These are phyloP conservation scores for Agrotis segetum DNA, from an alignment of 2,888 invertebrate species.

Conservation along the genomic window DNA sequence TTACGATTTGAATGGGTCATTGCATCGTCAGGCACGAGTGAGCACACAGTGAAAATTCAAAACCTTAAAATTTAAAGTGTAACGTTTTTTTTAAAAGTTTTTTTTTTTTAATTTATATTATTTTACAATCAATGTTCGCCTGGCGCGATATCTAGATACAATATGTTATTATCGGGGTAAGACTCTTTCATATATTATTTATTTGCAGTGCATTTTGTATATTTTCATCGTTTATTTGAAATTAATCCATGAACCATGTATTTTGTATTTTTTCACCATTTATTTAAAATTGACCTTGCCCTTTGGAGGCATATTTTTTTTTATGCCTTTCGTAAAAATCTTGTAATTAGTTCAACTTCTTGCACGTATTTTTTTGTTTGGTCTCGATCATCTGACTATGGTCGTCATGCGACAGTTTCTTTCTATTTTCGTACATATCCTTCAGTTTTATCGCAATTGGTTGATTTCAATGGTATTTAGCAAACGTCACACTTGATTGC, in stretches of 20 bases:
- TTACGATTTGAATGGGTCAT: constrained; percentile 76
- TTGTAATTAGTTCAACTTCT: constrained; percentile 1
- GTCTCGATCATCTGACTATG: constrained; percentile 41
- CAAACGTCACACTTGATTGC: constrained; percentile 55
- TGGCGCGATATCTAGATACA: constrained; percentile 67
- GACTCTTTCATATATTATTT: constrained; percentile 46
- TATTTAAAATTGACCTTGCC: no score
- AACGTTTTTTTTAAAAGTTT: constrained; percentile 67
- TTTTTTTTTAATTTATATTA: constrained; percentile 51
- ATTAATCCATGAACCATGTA: not conserved
- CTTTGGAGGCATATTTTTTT: no score
- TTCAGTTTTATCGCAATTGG: constrained; percentile 51
- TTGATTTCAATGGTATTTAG: constrained; percentile 51
- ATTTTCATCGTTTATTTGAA: not conserved
- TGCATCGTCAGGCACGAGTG: constrained; percentile 80
- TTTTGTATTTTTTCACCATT: not conserved
- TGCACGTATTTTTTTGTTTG: constrained; percentile 18
- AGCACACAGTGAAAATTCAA: constrained; percentile 72
- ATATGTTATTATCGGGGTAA: constrained; percentile 85
- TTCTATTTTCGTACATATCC: constrained; percentile 47
- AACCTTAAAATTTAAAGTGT: constrained; percentile 64
- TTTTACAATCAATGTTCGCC: constrained; percentile 72
- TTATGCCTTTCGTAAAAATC: not conserved
- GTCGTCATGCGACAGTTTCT: constrained; percentile 24
- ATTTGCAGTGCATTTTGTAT: not conserved